These are phyloP conservation scores for Halichoerus grypus DNA, from an alignment of 2,113 vertebrate species.

Conservation along the genomic window DNA sequence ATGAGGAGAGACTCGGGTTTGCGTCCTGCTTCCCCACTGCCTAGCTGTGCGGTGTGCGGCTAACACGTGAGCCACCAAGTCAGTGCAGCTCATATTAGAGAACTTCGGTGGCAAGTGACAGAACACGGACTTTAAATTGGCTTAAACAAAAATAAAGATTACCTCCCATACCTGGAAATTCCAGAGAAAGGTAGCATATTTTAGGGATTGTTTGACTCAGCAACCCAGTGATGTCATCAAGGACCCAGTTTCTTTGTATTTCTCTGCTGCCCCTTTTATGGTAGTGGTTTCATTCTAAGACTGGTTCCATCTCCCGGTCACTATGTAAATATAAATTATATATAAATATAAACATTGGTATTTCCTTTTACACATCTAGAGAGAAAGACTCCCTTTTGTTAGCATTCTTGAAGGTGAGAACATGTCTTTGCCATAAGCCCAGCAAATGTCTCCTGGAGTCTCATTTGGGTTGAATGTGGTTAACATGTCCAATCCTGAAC, in stretches of 20 bases:
- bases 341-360: neutral
- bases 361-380: neutral
- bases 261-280: neutral
- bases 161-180: neutral
- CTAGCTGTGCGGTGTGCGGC: too few relatives aligned
- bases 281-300: neutral
- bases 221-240: neutral
- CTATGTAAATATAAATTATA: neutral
- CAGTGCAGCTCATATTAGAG: neutral
- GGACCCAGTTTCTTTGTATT: neutral
- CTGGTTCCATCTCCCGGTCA: neutral
- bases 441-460: neutral
- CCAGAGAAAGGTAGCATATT: neutral
- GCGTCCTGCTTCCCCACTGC: neutral
- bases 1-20: neutral
- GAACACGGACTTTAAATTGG: neutral
- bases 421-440: neutral
- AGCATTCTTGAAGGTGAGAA: neutral
- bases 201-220: neutral
- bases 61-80: neutral
- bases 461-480: neutral
- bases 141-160: neutral
- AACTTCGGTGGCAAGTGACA: neutral
- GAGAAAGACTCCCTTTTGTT: neutral
- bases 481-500: neutral